Evolutionary conservation across 2,888 invertebrate genomes (phyloP), one percentile per base, ranked within the genome.

Genomic region (Oscheius onirici): DNA sequence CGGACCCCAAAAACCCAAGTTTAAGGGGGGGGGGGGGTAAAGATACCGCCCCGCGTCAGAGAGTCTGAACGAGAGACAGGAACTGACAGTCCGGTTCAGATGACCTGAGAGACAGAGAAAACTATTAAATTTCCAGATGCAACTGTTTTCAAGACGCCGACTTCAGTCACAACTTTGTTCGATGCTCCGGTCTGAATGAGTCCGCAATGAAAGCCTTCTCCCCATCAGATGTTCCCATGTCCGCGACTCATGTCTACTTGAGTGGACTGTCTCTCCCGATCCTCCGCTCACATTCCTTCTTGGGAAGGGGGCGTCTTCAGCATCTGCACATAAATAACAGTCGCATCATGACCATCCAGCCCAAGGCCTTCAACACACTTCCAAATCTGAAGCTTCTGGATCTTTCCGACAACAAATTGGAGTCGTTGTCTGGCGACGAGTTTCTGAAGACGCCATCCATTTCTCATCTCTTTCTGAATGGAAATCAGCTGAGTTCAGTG

Each of bases 121-220:
- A n/a, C n/a, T n/a, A n/a, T n/a, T n/a, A n/a, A n/a, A n/a, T n/a
- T n/a, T n/a, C n/a, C n/a, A n/a, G n/a, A n/a, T 95, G 94, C 89
- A 92, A 93, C 69, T 95, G 94, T 89, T 94, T 93, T 89, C 93
- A 93, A 87, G 94, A 94, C 88, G 92, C 93, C 87, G 92, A 92
- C 26, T 94, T 93, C 93, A 91, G 92, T 54, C 93, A 77, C 17
- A 87, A 86, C 73, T 76, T 87, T 43, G 85, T 87, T n/a, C 70
- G 73, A 13, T 85, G 80, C 66, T 73, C 73, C 54, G 79, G 69
- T 26, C 61, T 66, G 17, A 66, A 61, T 22, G 49, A 61, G 55
- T 41, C 46, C 5, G 55, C 43, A 24, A 67, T 63, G 40, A 41
- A 74, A 65, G 70, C 92, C 92, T 58, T 92, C 92, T 63, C 17